Conservation (phyloP, 2,113 vertebrate genomes). For the Hyperoodon ampullatus region DNA sequence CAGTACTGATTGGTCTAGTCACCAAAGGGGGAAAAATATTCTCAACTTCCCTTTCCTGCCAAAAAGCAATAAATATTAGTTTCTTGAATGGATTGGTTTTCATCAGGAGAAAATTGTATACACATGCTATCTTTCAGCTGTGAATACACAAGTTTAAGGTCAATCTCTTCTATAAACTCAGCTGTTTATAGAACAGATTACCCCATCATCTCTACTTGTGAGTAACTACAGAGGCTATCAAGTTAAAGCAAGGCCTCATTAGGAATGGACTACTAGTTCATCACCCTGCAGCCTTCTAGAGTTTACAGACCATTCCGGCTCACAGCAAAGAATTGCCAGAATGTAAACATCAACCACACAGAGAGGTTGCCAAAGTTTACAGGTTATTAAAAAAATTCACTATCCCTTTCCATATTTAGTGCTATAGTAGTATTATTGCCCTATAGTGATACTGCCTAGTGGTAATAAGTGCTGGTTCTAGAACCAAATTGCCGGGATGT, state of each 20-base stretch:
- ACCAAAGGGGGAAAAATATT: not conserved
- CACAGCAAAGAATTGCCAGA: not conserved
- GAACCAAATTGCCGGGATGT: not conserved
- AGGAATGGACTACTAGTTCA: not conserved
- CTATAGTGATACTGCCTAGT: too few species aligned
- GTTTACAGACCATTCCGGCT: slow-evolving; percentile 20
- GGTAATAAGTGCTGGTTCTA: not conserved
- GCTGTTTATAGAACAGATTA: not conserved
- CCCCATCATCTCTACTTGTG: not conserved
- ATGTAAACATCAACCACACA: not conserved
- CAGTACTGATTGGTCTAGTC: not conserved
- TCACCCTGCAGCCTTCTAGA: not conserved
- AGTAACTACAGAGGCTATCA: not conserved
- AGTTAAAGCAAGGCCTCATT: not conserved
- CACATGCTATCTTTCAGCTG: slow-evolving; percentile 26
- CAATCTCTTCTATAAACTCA: not conserved
- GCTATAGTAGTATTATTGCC: not conserved
- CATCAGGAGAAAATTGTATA: slow-evolving; percentile 19
- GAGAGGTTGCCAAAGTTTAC: not conserved
- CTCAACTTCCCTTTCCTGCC: not conserved
- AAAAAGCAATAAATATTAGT: not conserved
- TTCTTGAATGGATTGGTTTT: not conserved
- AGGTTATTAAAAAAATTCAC: not conserved
- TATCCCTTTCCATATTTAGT: not conserved
- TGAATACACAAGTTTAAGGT: slow-evolving; percentile 40